Evolutionary conservation across 2,797 vertebrate species (phyloP).

Genomic region (Oryzias sinensis): DNA sequence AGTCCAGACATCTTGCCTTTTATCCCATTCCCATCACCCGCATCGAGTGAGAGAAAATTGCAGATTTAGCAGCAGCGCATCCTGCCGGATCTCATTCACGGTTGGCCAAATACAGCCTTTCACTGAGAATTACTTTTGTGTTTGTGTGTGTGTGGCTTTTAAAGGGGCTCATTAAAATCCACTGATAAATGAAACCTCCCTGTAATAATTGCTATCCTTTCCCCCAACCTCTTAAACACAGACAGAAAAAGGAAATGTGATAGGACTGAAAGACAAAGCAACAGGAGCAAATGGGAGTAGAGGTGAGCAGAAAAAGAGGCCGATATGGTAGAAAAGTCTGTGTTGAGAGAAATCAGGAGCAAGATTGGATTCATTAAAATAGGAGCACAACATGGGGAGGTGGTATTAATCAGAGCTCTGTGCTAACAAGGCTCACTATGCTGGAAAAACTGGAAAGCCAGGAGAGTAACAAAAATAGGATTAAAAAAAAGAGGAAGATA

Average conservation of each 20-base stretch:
- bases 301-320: conserved; percentile 6
- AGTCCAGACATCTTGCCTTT: not conserved
- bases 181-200: conserved; percentile 46
- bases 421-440: conserved; percentile 72
- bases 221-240: conserved; percentile 5
- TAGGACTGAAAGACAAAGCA: not conserved
- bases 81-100: conserved; percentile 28
- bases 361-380: conserved; percentile 72
- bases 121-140: conserved; percentile 46
- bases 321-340: conserved; percentile 8
- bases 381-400: conserved; percentile 67
- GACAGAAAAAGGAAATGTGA: conserved; percentile 2
- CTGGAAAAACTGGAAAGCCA: conserved; percentile 53
- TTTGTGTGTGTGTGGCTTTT: conserved; percentile 38
- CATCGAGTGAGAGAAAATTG: conserved; percentile 11
- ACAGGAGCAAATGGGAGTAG: conserved; percentile 3
- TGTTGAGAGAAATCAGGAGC: conserved; percentile 30
- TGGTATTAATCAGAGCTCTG: conserved; percentile 70
- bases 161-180: conserved; percentile 54
- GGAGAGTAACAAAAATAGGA: conserved; percentile 19
- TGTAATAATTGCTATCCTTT: conserved; percentile 48
- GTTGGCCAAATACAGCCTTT: conserved; percentile 50
- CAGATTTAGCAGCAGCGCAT: conserved; percentile 8
- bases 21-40: conserved; percentile 11
- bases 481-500: not conserved